Percentiles rank a stretch among this genome's conserved stretches.
Conservation (phyloP, 64 coral and sea anemone genomes). For the Actinia tenebrosa region DNA sequence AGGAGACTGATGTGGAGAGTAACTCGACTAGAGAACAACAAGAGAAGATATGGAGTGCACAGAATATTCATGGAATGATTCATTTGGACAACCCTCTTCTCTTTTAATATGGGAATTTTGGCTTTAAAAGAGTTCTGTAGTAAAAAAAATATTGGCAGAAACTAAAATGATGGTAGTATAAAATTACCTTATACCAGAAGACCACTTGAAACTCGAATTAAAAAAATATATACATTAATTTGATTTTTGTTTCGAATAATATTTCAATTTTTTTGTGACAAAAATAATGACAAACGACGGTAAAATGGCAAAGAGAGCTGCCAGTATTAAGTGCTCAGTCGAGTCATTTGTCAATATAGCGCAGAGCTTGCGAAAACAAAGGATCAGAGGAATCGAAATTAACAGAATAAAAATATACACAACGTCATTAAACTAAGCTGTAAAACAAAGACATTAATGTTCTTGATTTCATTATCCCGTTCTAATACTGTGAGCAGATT, state of each 20-base stretch:
- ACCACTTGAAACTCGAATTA: no score
- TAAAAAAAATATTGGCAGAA: no score
- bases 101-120: neutral
- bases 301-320: neutral
- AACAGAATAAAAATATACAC: slow-evolving; percentile 1
- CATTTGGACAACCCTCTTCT: neutral
- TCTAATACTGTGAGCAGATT: neutral
- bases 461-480: neutral
- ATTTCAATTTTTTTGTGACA: neutral
- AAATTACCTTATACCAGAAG: neutral
- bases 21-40: neutral
- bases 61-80: neutral
- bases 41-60: neutral
- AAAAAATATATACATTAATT: neutral
- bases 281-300: neutral
- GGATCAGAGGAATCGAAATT: neutral
- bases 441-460: neutral
- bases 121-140: no score
- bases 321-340: slow-evolving; percentile 1
- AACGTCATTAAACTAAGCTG: neutral
- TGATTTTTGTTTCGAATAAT: neutral
- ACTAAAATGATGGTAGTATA: no score
- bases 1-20: neutral
- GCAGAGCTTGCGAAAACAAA: neutral
- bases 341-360: slow-evolving; percentile 1